These are phyloP conservation scores for Xiphophorus couchianus DNA, from an alignment of 2,113 vertebrate genomes.

Conservation along the genomic window DNA sequence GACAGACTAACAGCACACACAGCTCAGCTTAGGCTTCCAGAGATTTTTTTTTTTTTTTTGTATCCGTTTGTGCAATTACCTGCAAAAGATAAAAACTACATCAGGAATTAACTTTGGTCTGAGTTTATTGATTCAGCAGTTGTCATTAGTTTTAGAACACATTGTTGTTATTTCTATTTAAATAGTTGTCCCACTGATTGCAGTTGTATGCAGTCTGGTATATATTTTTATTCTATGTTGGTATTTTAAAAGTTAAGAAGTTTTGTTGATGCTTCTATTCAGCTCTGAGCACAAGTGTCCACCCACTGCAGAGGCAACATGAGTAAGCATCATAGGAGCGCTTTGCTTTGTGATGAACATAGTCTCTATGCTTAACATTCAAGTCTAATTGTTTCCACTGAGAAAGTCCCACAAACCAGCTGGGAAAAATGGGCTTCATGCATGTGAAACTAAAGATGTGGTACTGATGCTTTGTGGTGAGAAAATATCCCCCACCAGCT, in stretches of 20 bases:
- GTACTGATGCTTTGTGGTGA: slow-evolving; percentile 57
- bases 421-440: slow-evolving; percentile 63
- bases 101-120: no score
- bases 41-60: no score
- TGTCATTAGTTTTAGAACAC: no score
- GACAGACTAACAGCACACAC: no score
- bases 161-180: no score
- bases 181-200: background rate
- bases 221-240: no score
- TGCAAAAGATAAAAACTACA: no score
- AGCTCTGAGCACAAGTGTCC: slow-evolving; percentile 27
- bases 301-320: slow-evolving; percentile 41
- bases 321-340: slow-evolving; percentile 50
- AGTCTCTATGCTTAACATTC: slow-evolving; percentile 41
- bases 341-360: slow-evolving; percentile 57
- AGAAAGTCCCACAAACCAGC: slow-evolving; percentile 57
- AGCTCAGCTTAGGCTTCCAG: no score
- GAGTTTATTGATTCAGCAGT: no score
- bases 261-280: slow-evolving; percentile 28
- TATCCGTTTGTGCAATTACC: no score
- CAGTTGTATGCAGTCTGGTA: background rate
- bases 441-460: slow-evolving; percentile 58
- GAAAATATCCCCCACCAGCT: slow-evolving; percentile 53
- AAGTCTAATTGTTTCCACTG: slow-evolving; percentile 71
- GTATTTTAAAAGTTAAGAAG: background rate